These are phyloP conservation scores for Pelodiscus sinensis DNA, from an alignment of 2,113 vertebrate species.

Conservation along the genomic window DNA sequence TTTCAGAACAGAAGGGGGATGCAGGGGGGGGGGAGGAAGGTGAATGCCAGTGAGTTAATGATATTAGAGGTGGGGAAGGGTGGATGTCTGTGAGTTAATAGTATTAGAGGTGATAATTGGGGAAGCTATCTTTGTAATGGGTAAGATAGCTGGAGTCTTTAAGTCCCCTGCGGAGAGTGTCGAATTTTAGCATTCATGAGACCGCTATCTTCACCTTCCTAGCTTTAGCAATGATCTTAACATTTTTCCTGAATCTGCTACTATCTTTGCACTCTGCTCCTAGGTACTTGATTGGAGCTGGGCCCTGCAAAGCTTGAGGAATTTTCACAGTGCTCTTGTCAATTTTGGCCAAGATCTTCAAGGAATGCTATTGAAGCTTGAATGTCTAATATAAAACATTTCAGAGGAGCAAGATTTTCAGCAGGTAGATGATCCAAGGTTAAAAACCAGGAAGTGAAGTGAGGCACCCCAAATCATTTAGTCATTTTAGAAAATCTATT, in stretches of 20 bases:
- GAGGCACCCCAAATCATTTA: not conserved
- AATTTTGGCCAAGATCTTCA: not conserved
- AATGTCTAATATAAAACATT: not conserved
- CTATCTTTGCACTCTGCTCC: not conserved
- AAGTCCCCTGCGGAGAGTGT: too few relatives aligned
- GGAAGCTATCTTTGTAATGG: too few relatives aligned
- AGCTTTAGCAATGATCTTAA: too few relatives aligned
- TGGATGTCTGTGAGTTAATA: too few relatives aligned
- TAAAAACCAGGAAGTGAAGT: not conserved
- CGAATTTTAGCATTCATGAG: too few relatives aligned
- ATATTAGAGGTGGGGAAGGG: too few relatives aligned
- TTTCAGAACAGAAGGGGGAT: too few relatives aligned
- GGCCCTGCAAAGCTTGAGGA: not conserved
- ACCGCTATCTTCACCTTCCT: too few relatives aligned
- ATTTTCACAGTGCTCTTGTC: not conserved
- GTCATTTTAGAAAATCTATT: not conserved
- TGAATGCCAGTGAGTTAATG: too few relatives aligned
- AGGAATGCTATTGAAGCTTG: not conserved
- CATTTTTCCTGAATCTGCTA: not conserved
- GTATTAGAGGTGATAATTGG: too few relatives aligned
- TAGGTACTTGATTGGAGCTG: not conserved
- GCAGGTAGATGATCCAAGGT: not conserved
- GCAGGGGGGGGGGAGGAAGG: too few relatives aligned
- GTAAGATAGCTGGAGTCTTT: too few relatives aligned
- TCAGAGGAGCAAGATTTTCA: not conserved